phyloP scores from a whole-genome alignment of 2,113 vertebrate species.

The Barnardius zonarius region DNA sequence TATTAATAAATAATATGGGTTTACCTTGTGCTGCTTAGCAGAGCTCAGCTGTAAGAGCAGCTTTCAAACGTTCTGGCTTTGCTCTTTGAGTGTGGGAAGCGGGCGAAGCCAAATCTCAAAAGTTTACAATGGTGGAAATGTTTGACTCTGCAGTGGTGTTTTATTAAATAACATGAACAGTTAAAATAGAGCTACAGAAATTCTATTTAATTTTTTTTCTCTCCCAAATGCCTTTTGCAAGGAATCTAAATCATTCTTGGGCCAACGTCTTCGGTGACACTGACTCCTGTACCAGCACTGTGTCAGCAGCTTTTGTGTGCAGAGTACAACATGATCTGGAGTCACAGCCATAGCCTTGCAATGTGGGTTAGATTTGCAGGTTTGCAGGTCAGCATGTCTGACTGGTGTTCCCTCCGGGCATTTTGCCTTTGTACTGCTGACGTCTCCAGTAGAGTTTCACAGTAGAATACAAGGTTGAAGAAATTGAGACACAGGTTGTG shows the following conservation, averaged over 20 bases:
- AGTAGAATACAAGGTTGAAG: neutral
- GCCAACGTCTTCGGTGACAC: neutral
- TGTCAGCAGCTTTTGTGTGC: neutral
- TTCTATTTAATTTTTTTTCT: too few relatives aligned
- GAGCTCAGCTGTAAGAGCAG: neutral
- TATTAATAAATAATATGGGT: too few relatives aligned
- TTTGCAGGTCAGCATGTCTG: neutral
- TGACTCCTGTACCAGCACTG: neutral
- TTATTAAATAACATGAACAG: neutral
- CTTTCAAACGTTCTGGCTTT: neutral
- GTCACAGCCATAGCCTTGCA: fast-evolving
- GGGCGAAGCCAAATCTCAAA: neutral
- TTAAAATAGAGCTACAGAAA: neutral
- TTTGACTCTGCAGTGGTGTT: neutral
- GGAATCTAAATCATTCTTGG: neutral
- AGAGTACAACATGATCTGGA: fast-evolving
- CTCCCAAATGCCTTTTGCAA: neutral
- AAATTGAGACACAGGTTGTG: neutral
- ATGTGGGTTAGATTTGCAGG: fast-evolving
- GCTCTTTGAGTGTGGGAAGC: neutral
- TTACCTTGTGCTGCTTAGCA: neutral
- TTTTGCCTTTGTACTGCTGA: neutral
- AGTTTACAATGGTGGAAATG: neutral
- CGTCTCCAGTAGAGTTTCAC: neutral
- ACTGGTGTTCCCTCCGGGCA: fast-evolving